Evolutionary conservation across 1,140 invertebrate genomes (phyloP), one percentile per base, ranked within the genome.

Genomic region (Sarcophaga bullata): DNA sequence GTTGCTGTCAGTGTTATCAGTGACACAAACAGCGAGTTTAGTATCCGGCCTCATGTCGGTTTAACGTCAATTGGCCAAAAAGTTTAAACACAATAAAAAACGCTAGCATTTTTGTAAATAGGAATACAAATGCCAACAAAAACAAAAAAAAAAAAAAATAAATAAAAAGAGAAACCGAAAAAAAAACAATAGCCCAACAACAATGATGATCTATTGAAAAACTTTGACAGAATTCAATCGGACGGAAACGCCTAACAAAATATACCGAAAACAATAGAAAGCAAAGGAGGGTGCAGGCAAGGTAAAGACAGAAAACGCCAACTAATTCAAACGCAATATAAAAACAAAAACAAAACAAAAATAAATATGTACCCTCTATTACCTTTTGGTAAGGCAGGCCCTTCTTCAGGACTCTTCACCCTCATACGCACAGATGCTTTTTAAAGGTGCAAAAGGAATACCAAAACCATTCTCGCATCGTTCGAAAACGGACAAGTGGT

Each of bases 21-120:
- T 50, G 47, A 49, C 73, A 47, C 25, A 75, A 13, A 68, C 73
- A 48, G 73, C 75, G 49, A 15, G 75, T 78, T 78, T 78, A 78
- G 75, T 52, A 78, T 78, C 75, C 75, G 75, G 75, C 48, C 75
- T 78, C 75, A 78, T 78, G 75, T 78, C 75, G 75, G 50, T 78
- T 78, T 50, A 52, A 78, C 49, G 75, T 78, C 75, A 78, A 78
- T 78, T 78, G 75, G 75, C 75, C 49, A 50, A 76, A 78, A 76
- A 76, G 48, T 76, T 76, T 76, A 8, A 9, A 62, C 17, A 68
- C 13, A n/a, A 13, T n/a, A 58, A 58, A 4, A n/a, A 62, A 15
- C 54, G 54, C n/a, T 62, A 15, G n/a, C 4, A 37, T 37, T 19
- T 8, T 8, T 9, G n/a, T 6, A 7, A n/a, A 68, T 19, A 25